A percentile compares a stretch with the other conserved stretches of the same genome.
These are phyloP conservation scores for Amphimedon queenslandica DNA, from an alignment of 37 sponge, comb jelly and placozoan genomes.

Conservation along the genomic window DNA sequence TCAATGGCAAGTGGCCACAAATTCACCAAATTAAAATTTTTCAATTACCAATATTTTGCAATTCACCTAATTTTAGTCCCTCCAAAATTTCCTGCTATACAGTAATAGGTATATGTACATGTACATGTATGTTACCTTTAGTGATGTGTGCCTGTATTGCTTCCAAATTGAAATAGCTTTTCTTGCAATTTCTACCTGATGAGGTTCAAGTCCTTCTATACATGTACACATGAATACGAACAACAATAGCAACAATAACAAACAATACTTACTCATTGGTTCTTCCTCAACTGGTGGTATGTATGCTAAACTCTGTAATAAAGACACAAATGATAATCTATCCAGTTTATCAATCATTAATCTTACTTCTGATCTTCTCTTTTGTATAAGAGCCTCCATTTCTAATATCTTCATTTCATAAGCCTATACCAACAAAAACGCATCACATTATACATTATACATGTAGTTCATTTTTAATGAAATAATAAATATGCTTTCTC, in stretches of 20 bases:
- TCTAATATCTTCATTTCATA: conserved; percentile 43
- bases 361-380: conserved; percentile 19
- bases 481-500: too few relatives aligned
- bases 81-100: too few relatives aligned
- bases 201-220: conserved; percentile 38
- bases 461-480: neutral
- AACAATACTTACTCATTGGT: neutral
- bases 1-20: too few relatives aligned
- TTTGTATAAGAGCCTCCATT: conserved; percentile 20
- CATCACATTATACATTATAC: neutral
- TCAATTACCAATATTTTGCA: too few relatives aligned
- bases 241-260: neutral
- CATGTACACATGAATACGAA: neutral
- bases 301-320: neutral
- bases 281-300: neutral
- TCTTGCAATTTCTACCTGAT: conserved; percentile 35
- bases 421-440: conserved; percentile 12
- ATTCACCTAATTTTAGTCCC: too few relatives aligned
- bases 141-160: conserved; percentile 60
- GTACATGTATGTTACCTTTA: too few relatives aligned
- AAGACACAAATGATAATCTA: neutral
- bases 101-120: conserved; percentile 1
- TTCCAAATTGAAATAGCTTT: conserved; percentile 63
- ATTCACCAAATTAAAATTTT: too few relatives aligned
- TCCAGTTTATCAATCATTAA: neutral